Conservation (phyloP, 2,797 vertebrate species). For the Pangasius krempfi region DNA sequence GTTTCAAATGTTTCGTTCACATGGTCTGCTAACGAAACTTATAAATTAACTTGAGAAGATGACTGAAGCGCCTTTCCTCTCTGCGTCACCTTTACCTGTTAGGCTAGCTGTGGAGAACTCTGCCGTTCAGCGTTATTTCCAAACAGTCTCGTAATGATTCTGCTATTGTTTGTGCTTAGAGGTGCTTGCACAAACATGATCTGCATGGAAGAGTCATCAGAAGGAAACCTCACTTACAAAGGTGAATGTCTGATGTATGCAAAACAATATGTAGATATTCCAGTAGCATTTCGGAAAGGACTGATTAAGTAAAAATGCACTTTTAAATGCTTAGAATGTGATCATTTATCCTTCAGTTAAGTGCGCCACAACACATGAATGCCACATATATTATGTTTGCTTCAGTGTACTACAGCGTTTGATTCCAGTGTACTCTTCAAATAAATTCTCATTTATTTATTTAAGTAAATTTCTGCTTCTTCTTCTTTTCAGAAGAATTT, state of each 20-base stretch:
- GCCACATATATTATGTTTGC: background rate
- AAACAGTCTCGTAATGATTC: background rate
- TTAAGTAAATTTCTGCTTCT: background rate
- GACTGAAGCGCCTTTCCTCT: background rate
- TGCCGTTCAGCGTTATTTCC: background rate
- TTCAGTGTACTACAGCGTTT: background rate
- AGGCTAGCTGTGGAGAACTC: background rate
- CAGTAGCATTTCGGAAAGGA: background rate
- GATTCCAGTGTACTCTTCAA: background rate
- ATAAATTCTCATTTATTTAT: background rate
- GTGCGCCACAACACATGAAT: background rate
- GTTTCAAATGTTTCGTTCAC: background rate
- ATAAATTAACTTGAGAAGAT: background rate
- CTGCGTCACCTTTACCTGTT: background rate
- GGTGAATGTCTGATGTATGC: background rate
- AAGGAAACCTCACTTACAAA: background rate
- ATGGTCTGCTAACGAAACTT: background rate
- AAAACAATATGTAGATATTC: background rate
- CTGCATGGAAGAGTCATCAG: constrained; percentile 18
- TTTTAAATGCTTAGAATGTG: background rate
- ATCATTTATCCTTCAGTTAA: background rate
- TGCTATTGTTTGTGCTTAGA: background rate
- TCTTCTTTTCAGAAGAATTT: background rate
- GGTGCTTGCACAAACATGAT: background rate
- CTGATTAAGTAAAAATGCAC: background rate